These are phyloP conservation scores for Platygyra sinensis DNA, from an alignment of 64 coral and sea anemone genomes.

Conservation along the genomic window DNA sequence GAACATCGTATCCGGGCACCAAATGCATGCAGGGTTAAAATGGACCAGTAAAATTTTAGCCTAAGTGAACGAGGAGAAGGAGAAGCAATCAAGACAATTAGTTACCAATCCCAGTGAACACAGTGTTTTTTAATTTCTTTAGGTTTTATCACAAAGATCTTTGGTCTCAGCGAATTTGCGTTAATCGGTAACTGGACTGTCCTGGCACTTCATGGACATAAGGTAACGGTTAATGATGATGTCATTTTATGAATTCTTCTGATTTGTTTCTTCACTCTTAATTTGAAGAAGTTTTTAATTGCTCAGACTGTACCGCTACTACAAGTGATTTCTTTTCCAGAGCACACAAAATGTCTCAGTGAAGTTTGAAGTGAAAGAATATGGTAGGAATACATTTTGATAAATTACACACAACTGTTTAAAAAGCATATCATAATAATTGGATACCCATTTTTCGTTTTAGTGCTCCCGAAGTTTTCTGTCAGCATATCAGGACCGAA, in stretches of 20 bases:
- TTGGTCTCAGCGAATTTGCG: constrained; percentile 60
- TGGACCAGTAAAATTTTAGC: no score
- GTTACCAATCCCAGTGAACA: neutral
- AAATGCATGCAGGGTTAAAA: no score
- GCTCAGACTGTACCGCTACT: neutral
- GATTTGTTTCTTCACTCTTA: neutral
- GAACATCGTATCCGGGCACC: no score
- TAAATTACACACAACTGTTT: no score
- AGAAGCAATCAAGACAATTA: neutral
- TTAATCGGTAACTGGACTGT: constrained; percentile 87
- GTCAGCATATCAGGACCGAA: constrained; percentile 76
- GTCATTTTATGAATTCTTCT: neutral
- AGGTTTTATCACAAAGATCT: constrained; percentile 75
- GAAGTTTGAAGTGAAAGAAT: constrained; percentile 92
- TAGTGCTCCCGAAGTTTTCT: constrained; percentile 84
- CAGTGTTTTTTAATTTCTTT: neutral
- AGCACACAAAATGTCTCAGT: constrained; percentile 70
- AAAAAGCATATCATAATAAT: no score
- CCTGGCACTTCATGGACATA: constrained; percentile 47
- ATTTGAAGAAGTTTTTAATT: neutral
- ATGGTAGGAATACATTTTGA: constrained; percentile 60
- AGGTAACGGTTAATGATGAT: constrained; percentile 5
- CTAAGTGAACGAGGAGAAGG: no score
- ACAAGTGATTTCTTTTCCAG: constrained; percentile 31
- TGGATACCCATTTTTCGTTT: neutral